Evolutionary conservation across 1,140 invertebrate species (phyloP).

Genomic region (Zaprionus gabonicus): DNA sequence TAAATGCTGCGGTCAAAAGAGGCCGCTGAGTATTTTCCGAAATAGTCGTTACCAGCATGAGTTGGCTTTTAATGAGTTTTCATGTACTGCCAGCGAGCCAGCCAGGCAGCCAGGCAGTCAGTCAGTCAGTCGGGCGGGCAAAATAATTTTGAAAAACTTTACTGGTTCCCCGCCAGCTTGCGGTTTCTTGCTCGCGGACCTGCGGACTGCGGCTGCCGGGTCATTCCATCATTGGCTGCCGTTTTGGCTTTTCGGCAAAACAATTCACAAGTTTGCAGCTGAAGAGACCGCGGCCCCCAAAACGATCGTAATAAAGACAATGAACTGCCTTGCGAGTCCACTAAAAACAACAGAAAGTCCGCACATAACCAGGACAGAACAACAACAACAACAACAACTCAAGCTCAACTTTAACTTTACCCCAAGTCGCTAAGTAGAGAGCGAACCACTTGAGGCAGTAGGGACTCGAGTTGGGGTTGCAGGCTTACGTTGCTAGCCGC

Average conservation of each 20-base stretch:
- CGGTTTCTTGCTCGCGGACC: background rate
- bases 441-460: constrained; percentile 15
- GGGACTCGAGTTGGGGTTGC: background rate
- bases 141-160: constrained; percentile 31
- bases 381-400: constrained; percentile 21
- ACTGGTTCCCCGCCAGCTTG: background rate
- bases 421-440: constrained; percentile 44
- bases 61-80: constrained; percentile 71
- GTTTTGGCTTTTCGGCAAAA: constrained; percentile 66
- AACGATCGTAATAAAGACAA: constrained; percentile 74
- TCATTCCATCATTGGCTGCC: constrained; percentile 64
- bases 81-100: constrained; percentile 28
- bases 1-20: constrained; percentile 52
- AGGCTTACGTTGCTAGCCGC: constrained; percentile 8
- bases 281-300: constrained; percentile 39
- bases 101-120: background rate
- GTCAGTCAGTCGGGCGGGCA: background rate
- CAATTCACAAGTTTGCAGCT: constrained; percentile 76
- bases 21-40: constrained; percentile 29
- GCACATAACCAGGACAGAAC: background rate
- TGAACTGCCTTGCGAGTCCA: constrained; percentile 55
- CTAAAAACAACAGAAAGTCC: constrained; percentile 41
- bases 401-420: constrained; percentile 24
- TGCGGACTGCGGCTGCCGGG: constrained; percentile 19
- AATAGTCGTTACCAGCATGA: constrained; percentile 54